Evolutionary conservation across 2,888 invertebrate species (phyloP).

Genomic region (Nematopogon swammerdamellus): DNA sequence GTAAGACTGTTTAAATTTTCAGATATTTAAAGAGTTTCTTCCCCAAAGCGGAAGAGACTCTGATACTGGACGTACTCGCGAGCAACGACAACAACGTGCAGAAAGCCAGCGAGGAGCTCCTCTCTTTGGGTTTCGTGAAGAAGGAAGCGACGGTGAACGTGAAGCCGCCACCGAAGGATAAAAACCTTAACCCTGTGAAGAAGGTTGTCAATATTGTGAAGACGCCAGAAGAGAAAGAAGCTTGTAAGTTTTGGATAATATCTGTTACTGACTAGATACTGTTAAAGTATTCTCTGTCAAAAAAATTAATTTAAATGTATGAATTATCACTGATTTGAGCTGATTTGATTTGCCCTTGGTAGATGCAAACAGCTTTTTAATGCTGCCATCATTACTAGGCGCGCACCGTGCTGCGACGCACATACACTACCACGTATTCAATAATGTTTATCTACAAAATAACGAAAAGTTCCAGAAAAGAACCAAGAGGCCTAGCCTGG

Average conservation of each 20-base stretch:
- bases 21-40: constrained; percentile 91
- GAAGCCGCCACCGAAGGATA: constrained; percentile 11
- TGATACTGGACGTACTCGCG: constrained; percentile 78
- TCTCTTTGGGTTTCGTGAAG: constrained; percentile 79
- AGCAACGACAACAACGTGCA: constrained; percentile 90
- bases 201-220: constrained; percentile 63
- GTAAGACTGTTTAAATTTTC: constrained; percentile 25
- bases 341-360: too few relatives aligned
- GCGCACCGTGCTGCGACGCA: too few relatives aligned
- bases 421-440: too few relatives aligned
- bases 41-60: constrained; percentile 84
- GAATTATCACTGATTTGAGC: too few relatives aligned
- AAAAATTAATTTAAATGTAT: too few relatives aligned
- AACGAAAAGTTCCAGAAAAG: too few relatives aligned
- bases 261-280: not conserved
- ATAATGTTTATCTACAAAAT: too few relatives aligned
- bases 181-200: constrained; percentile 30
- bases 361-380: too few relatives aligned
- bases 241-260: constrained; percentile 51
- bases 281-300: too few relatives aligned
- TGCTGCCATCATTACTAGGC: too few relatives aligned
- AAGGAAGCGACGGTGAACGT: constrained; percentile 54
- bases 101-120: constrained; percentile 77
- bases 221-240: constrained; percentile 65
- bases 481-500: too few relatives aligned